Percentiles rank a stretch among this genome's conserved stretches.
Conservation (phyloP, 2,113 vertebrate species). For the Phalacrocorax brasilianus region DNA sequence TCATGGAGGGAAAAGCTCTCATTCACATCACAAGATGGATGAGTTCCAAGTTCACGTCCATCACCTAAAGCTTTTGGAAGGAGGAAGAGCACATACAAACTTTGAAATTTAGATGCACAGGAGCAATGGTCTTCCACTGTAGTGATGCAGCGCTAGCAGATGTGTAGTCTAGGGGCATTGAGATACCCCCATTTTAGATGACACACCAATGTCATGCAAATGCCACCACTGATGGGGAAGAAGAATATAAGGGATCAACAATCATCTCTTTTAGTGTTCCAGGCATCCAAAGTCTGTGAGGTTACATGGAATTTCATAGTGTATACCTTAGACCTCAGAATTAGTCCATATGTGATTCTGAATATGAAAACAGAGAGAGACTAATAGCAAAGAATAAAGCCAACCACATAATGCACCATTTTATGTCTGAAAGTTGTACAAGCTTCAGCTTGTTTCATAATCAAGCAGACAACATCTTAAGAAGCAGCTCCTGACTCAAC, state of each 20-base stretch:
- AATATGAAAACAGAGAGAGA: background rate
- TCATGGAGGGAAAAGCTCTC: background rate
- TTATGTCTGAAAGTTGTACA: background rate
- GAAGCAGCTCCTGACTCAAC: background rate
- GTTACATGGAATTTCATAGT: background rate
- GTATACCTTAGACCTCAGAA: background rate
- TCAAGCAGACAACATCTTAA: background rate
- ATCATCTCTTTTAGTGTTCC: background rate
- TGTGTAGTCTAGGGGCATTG: background rate
- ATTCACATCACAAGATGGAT: background rate
- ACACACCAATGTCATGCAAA: background rate
- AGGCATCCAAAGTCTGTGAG: background rate
- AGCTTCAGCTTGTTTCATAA: background rate
- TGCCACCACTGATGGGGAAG: background rate
- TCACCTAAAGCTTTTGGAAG: background rate
- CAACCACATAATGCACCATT: background rate
- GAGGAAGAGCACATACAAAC: background rate
- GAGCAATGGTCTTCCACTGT: background rate
- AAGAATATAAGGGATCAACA: background rate
- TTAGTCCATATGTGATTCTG: background rate
- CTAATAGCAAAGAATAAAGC: background rate
- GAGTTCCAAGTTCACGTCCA: background rate
- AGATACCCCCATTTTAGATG: background rate
- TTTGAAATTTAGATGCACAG: background rate
- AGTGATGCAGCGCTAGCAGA: background rate